Evolutionary conservation across 2,888 invertebrate genomes (phyloP).

Genomic region (Leucophenga montana): DNA sequence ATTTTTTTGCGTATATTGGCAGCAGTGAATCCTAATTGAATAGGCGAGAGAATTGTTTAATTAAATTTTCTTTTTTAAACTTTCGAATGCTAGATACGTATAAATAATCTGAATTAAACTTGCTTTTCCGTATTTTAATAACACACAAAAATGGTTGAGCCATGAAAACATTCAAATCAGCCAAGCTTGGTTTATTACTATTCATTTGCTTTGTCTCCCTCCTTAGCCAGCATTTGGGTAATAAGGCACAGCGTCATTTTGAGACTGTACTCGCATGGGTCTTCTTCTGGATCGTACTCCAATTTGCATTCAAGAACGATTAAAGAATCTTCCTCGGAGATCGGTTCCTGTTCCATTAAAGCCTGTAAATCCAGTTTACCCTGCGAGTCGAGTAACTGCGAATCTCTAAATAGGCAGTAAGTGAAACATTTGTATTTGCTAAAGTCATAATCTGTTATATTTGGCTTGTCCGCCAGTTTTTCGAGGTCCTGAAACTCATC

Average conservation of each 20-base stretch:
- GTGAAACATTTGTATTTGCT: slow-evolving; percentile 24
- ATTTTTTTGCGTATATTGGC: no score
- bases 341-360: background rate
- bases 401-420: background rate
- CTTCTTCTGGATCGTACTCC: background rate
- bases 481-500: background rate
- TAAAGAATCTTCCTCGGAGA: background rate
- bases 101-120: background rate
- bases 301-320: slow-evolving; percentile 9
- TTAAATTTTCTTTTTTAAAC: no score
- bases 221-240: background rate
- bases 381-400: background rate
- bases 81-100: no score
- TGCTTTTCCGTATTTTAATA: background rate
- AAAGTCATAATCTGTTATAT: background rate
- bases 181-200: no score
- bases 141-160: background rate
- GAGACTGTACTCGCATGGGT: slow-evolving; percentile 20
- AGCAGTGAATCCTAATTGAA: no score
- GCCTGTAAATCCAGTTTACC: slow-evolving; percentile 19
- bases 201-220: background rate
- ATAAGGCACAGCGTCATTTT: background rate
- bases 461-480: background rate
- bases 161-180: no score
- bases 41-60: no score